These are phyloP conservation scores for Brenthis hecate DNA, from an alignment of 2,888 invertebrate genomes.

Conservation along the genomic window DNA sequence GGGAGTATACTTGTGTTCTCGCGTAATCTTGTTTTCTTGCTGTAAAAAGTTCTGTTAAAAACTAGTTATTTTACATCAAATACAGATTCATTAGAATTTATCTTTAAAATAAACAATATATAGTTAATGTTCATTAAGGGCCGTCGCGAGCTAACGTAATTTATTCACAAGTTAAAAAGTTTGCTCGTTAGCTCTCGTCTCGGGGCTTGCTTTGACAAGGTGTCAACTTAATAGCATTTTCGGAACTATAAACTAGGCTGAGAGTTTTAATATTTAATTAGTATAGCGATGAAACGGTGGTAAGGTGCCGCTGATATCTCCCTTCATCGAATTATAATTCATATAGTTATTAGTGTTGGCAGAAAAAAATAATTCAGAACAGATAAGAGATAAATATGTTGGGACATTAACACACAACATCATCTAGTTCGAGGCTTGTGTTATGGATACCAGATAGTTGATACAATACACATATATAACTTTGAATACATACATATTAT, in stretches of 20 bases:
- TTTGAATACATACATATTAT: too few species aligned
- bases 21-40: too few species aligned
- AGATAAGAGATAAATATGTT: too few species aligned
- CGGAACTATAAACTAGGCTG: constrained; percentile 36
- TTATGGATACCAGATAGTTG: too few species aligned
- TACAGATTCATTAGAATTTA: not conserved
- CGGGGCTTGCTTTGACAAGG: constrained; percentile 39
- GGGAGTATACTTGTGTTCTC: too few species aligned
- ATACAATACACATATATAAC: too few species aligned
- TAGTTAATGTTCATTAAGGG: constrained; percentile 42
- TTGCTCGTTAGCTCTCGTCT: constrained; percentile 51
- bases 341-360: too few species aligned
- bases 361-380: too few species aligned
- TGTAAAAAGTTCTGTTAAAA: too few species aligned
- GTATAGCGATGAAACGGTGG: constrained; percentile 17
- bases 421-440: too few species aligned
- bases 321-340: not conserved
- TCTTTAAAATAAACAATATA: constrained; percentile 16
- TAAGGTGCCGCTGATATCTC: not conserved
- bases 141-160: constrained; percentile 47
- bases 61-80: too few species aligned
- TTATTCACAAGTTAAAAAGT: constrained; percentile 60
- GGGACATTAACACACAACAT: too few species aligned
- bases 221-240: constrained; percentile 40
- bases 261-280: constrained; percentile 34